Base-by-base conservation (phyloP, 2,888 invertebrate genomes). In the Gymnocheta viridis region DNA sequence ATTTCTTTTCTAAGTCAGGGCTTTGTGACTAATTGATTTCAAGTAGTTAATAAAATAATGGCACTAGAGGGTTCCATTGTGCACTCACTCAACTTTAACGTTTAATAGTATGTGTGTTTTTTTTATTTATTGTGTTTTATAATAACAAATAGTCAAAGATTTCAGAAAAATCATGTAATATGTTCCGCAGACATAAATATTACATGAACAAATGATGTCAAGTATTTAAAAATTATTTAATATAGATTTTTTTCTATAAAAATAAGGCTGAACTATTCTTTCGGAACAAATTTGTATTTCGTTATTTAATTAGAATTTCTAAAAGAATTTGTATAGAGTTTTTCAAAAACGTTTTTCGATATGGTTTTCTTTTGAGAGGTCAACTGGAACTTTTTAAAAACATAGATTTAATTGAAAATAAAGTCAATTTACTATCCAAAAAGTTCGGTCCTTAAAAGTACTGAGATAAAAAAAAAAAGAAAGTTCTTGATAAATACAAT, bases 21-120 rank as follows among this genome's bases (percentile, higher is more conserved):
- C 56, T 54, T 80, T 72, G 80, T 80, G 76, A 83, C 83, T 83
- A 83, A 83, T 83, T 80, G 83, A 83, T 83, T 83, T 79, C 14
- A 66, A 64, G 70, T 58, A 27, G 47, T 70, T 49, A 24, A 49
- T 29, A 73, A 73, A 24, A 49, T 29, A 73, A 73, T 51, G 24
- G 5, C 41, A 58, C 73, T 19, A 73, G 49, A 58, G 73, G 73
- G 73, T 29, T 35, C 44, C 72, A 67, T 73, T 80, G 66, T 73
- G 56, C 32, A 41, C 6, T 56, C 32, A 41, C 6, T 56, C 9
- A 19, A 19, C 14, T 22, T 6, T 19, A 47, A 60, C n/a, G 44
- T 27, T 60, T 38, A 69, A 60, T 58, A 29, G 22, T 66, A 22
- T 60, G 27, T 62, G 62, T 35, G 32, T 47, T 7, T 12, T 54